A percentile compares a stretch with the other conserved stretches of the same genome.
These are phyloP conservation scores for Lerista edwardsae DNA, from an alignment of 2,797 vertebrate genomes.

Conservation along the genomic window DNA sequence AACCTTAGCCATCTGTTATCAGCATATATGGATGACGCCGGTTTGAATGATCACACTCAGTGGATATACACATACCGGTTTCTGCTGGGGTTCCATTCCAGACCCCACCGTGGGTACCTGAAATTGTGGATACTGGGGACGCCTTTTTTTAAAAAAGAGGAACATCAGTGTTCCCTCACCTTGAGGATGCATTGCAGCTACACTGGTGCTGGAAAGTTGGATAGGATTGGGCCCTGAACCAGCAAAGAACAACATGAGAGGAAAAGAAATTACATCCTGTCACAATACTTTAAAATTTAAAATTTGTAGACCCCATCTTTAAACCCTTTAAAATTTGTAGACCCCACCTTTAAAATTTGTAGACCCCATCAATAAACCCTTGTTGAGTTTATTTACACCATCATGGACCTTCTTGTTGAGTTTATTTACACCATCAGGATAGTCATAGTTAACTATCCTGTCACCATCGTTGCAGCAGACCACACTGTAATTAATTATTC, in stretches of 20 bases:
- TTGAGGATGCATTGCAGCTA: no score
- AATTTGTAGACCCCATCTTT: not conserved
- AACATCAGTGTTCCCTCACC: no score
- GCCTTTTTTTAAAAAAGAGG: no score
- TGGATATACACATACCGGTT: no score
- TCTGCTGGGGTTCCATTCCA: no score
- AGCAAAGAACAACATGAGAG: not conserved
- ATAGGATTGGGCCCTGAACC: no score
- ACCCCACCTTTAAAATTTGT: not conserved
- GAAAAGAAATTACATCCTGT: no score
- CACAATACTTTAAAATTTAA: no score
- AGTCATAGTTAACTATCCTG: not conserved
- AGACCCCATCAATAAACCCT: not conserved
- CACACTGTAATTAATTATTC: not conserved
- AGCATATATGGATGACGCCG: not conserved
- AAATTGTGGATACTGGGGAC: no score
- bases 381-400: not conserved
- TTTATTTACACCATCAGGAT: not conserved
- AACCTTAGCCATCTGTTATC: not conserved
- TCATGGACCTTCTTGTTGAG: no score
- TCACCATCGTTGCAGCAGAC: not conserved
- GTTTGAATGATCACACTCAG: not conserved
- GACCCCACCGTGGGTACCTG: no score
- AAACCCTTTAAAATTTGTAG: not conserved
- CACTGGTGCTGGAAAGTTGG: no score